Base-by-base conservation (phyloP, 2,113 vertebrate species). In the Embiotoca jacksoni region DNA sequence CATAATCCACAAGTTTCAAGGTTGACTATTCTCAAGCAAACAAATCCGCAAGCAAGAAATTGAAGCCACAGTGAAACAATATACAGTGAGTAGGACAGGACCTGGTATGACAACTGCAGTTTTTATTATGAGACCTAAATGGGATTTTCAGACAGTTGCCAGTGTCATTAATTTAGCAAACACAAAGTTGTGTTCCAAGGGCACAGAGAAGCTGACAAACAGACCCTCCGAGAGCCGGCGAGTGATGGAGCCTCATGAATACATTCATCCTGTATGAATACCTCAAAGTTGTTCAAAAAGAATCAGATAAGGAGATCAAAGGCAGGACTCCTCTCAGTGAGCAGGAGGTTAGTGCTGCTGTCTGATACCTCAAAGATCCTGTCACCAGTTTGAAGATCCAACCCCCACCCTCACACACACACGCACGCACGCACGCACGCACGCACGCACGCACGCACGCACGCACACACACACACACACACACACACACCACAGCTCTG, bases 161-260 rank as follows among this genome's bases (percentile, higher is more conserved):
- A 82, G 64, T 73, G 61, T 33, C 70, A 90, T 84, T 85, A 36
- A 80, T 56, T 86, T 71, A 64, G 63, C 50, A 57, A 11, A 72
- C 50, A 72, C 68, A 71, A 68, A 76, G 78, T 71, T 87, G 15
- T 82, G 35, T 68, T 88, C 58, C 83, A 87, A 90, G 85, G 86
- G 55, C 79, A 80, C n/a, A 49, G 36, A 5, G 46, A 56, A 66
- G 35, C 56, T 65, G 59, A 81, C 16, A 31, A 77, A 67, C 69
- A 53, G 53, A 88, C 75, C 71, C 54, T 73, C 62, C n/a, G 70
- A 80, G 77, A 84, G 59, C 32, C 7, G 1, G 58, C 0, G 30
- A 57, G 71, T 23, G 66, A 62, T 59, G 46, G 6, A 31, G 33
- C n/a, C 75, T 89, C 75, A 86, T 88, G 79, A 87, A 90, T 86